phyloP scores from a whole-genome alignment of 2,113 vertebrate genomes.

The Otolemur garnettii region DNA sequence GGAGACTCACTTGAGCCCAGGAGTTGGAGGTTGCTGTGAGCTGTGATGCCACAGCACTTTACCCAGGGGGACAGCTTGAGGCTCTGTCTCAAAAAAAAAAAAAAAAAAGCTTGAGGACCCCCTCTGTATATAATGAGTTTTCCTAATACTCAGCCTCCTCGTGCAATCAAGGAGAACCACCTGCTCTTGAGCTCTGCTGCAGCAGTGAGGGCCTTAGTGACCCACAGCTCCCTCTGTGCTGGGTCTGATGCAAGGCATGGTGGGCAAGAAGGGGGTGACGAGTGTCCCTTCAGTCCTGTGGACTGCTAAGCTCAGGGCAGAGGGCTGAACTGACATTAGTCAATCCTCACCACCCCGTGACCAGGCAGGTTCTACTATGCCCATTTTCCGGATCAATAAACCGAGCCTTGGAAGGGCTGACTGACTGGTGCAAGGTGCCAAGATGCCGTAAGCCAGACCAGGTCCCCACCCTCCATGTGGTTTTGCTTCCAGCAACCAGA shows the following conservation, averaged over 20 bases:
- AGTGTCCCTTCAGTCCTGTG: background rate
- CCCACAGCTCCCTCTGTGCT: rapidly evolving
- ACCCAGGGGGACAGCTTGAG: too few relatives aligned
- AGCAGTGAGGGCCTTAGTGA: background rate
- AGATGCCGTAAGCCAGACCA: too few relatives aligned
- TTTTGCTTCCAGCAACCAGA: background rate
- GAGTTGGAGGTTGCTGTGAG: too few relatives aligned
- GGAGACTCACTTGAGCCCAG: too few relatives aligned
- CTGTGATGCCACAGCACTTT: too few relatives aligned
- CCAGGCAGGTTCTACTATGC: background rate
- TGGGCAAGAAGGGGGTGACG: background rate
- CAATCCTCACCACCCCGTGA: background rate
- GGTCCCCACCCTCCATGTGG: background rate
- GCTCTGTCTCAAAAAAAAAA: too few relatives aligned
- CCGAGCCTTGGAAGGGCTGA: background rate
- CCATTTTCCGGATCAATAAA: too few relatives aligned
- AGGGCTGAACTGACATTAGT: background rate
- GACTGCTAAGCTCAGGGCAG: background rate
- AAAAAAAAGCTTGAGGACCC: too few relatives aligned
- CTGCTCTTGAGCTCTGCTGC: background rate
- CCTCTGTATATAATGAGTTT: too few relatives aligned
- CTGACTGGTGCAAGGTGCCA: background rate
- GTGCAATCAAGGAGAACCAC: background rate
- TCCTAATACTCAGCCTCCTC: background rate
- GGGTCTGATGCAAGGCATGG: background rate